phyloP scores from a whole-genome alignment of 2,888 invertebrate species.

The Pyrgus malvae region DNA sequence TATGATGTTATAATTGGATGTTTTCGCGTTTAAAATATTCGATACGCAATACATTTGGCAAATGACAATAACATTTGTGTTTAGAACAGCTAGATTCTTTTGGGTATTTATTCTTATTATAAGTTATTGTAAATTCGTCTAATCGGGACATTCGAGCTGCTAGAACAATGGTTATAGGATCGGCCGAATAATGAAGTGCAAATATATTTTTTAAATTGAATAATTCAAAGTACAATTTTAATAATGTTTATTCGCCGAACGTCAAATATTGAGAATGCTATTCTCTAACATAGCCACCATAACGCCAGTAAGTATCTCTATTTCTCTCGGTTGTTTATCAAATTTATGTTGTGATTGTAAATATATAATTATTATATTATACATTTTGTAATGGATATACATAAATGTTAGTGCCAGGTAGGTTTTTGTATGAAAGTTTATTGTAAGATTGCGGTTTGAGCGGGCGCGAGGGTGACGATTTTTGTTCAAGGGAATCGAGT shows the following conservation, averaged over 20 bases:
- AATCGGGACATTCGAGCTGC: conserved; percentile 17
- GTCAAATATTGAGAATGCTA: conserved; percentile 8
- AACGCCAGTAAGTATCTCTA: conserved; percentile 59
- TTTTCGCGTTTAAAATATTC: neutral
- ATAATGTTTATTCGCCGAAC: conserved; percentile 18
- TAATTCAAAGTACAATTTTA: conserved; percentile 21
- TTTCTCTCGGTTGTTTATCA: conserved; percentile 78
- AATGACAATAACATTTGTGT: conserved; percentile 59
- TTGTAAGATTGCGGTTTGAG: conserved; percentile 42
- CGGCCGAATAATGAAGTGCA: conserved; percentile 23
- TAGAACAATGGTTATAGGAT: conserved; percentile 12
- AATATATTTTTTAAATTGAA: conserved; percentile 19
- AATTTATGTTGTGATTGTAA: conserved; percentile 80
- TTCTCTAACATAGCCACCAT: conserved; percentile 35
- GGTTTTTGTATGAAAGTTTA: conserved; percentile 77
- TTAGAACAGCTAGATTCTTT: conserved; percentile 54
- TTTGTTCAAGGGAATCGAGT: neutral
- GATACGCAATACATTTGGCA: conserved; percentile 13
- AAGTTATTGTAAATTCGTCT: conserved; percentile 13
- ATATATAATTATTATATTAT: conserved; percentile 75
- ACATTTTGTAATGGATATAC: conserved; percentile 80
- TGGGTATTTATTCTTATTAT: conserved; percentile 19
- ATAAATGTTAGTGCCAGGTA: conserved; percentile 76
- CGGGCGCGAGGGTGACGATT: conserved; percentile 22
- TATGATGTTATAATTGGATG: conserved; percentile 16